phyloP scores from a whole-genome alignment of 2,113 vertebrate species.

The Galeopterus variegatus region DNA sequence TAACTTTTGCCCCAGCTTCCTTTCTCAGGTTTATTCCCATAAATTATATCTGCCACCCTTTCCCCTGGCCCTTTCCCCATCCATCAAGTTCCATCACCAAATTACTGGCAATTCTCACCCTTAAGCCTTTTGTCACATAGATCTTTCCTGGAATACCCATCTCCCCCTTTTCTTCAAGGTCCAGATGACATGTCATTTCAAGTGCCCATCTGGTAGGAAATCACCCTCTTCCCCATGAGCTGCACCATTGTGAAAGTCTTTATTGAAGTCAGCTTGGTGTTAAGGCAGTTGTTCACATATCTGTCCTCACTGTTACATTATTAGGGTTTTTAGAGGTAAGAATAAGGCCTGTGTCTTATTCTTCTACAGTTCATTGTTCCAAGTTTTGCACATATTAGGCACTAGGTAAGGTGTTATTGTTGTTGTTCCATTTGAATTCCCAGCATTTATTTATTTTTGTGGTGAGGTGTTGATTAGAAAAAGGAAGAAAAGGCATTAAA shows the following conservation, averaged over 20 bases:
- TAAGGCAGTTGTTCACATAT: not conserved
- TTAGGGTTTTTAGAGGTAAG: not conserved
- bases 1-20: not conserved
- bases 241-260: not conserved
- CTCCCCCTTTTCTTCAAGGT: not conserved
- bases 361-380: not conserved
- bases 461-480: constrained; percentile 72
- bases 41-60: not conserved
- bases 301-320: not conserved
- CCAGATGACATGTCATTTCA: not conserved
- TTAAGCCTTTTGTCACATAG: not conserved
- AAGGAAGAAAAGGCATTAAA: constrained; percentile 68
- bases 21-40: not conserved
- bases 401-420: not conserved
- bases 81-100: not conserved
- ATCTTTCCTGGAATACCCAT: not conserved
- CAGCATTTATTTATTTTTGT: constrained; percentile 68
- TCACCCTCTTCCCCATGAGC: not conserved
- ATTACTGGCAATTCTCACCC: not conserved
- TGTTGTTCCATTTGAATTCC: constrained; percentile 70
- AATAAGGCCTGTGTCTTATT: not conserved
- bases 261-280: not conserved
- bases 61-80: not conserved
- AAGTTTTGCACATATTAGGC: not conserved
- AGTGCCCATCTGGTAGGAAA: not conserved